A percentile compares a stretch with the other conserved stretches of the same genome.
phyloP scores from a whole-genome alignment of 37 sponge, comb jelly and placozoan genomes.

The Hexactinellida sp. region DNA sequence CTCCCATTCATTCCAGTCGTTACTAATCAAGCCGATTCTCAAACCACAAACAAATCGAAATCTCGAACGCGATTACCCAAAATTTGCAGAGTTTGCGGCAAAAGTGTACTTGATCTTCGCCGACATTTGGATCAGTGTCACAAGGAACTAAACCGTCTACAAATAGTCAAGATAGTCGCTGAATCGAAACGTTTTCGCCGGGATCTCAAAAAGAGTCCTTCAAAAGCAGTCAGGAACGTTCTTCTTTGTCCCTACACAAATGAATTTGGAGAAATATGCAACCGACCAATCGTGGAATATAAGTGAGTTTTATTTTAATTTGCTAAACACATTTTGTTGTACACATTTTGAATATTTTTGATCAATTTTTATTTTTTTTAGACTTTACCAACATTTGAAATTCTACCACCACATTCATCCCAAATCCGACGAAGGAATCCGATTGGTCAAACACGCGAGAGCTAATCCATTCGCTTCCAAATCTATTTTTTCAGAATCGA shows the following conservation, averaged over 20 bases:
- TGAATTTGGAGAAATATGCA: neutral
- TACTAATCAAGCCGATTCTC: neutral
- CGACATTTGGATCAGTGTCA: neutral
- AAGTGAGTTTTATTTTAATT: neutral
- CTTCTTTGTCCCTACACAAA: neutral
- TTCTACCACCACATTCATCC: conserved; percentile 1
- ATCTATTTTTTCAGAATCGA: neutral
- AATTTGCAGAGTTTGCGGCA: neutral
- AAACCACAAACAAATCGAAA: neutral
- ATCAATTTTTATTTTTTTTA: neutral
- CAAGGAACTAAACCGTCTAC: neutral
- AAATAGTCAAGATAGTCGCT: neutral
- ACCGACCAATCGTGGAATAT: conserved; percentile 5
- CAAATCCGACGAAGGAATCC: neutral
- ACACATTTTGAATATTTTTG: neutral
- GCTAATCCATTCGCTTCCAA: conserved; percentile 4
- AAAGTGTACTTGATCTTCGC: neutral
- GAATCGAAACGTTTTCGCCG: neutral
- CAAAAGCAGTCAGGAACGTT: neutral
- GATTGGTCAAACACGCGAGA: neutral
- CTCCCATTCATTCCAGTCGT: neutral
- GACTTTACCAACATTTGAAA: conserved; percentile 6
- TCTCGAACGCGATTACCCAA: neutral
- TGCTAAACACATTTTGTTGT: no score
- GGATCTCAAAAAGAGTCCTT: neutral